These are phyloP conservation scores for Drosophila neonasuta DNA, from an alignment of 2,888 invertebrate species.

Conservation along the genomic window DNA sequence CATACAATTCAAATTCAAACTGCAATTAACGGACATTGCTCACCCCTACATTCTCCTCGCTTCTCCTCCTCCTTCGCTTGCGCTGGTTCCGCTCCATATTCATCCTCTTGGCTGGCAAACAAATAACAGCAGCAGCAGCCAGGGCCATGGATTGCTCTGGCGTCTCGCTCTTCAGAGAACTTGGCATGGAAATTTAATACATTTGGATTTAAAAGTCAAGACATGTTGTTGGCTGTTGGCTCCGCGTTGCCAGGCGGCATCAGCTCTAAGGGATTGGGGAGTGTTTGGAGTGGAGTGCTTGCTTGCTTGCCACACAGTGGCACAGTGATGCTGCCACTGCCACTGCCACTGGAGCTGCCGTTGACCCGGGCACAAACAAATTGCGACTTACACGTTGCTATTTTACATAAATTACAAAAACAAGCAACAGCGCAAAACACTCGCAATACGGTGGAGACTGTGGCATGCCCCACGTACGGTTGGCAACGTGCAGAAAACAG, in stretches of 20 bases:
- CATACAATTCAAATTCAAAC: too few relatives aligned
- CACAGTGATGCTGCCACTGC: not conserved
- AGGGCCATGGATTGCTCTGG: conserved; percentile 26
- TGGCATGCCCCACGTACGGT: conserved; percentile 57
- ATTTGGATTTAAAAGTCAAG: conserved; percentile 77
- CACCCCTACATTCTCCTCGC: too few relatives aligned
- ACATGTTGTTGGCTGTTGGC: conserved; percentile 57
- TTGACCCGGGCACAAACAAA: conserved; percentile 70
- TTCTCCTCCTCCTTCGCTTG: not conserved
- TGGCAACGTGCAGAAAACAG: conserved; percentile 63
- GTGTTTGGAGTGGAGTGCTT: conserved; percentile 1
- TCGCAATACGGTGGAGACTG: conserved; percentile 29
- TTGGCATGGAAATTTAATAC: conserved; percentile 72
- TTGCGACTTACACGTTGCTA: conserved; percentile 75
- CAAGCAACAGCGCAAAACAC: conserved; percentile 44
- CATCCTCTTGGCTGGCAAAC: conserved; percentile 38
- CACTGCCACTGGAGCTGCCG: conserved; percentile 10
- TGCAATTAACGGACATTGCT: too few relatives aligned
- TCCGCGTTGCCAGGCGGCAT: conserved; percentile 59
- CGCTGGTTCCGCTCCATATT: conserved; percentile 11
- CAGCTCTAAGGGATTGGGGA: conserved; percentile 18
- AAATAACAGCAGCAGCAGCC: conserved; percentile 41
- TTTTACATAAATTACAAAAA: conserved; percentile 74
- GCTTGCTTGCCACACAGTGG: not conserved
- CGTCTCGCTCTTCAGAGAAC: conserved; percentile 55